Conservation (phyloP, 2,113 vertebrate genomes). For the Notothenia rossii region DNA sequence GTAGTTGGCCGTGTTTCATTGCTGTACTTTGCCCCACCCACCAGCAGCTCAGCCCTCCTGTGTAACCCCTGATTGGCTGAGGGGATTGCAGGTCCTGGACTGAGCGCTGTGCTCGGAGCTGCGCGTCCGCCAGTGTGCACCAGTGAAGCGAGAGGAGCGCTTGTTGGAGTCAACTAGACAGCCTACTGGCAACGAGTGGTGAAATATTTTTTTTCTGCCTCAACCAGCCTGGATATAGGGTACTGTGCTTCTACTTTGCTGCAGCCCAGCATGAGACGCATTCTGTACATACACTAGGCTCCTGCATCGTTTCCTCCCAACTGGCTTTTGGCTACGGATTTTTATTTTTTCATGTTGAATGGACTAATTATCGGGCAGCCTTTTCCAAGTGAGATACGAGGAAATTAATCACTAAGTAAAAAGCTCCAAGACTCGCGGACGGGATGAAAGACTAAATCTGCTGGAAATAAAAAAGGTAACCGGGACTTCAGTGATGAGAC, state of each 20-base stretch:
- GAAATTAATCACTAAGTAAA: constrained; percentile 72
- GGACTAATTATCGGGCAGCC: constrained; percentile 64
- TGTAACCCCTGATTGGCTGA: constrained; percentile 84
- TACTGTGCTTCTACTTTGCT: constrained; percentile 61
- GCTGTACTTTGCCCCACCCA: constrained; percentile 81
- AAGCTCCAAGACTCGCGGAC: constrained; percentile 64
- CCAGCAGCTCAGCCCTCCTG: constrained; percentile 79
- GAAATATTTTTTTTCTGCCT: constrained; percentile 51
- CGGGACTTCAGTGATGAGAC: constrained; percentile 72
- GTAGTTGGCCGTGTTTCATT: constrained; percentile 80
- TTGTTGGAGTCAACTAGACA: constrained; percentile 75
- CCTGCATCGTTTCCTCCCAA: constrained; percentile 49
- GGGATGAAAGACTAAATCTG: constrained; percentile 55
- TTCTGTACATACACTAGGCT: constrained; percentile 50
- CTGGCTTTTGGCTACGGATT: constrained; percentile 59
- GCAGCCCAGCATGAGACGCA: constrained; percentile 56
- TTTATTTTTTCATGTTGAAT: constrained; percentile 38
- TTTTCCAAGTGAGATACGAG: constrained; percentile 61
- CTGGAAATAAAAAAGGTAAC: constrained; percentile 75
- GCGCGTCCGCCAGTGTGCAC: constrained; percentile 82
- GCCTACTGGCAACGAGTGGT: constrained; percentile 68
- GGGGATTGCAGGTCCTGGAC: constrained; percentile 85
- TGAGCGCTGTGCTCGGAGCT: constrained; percentile 81
- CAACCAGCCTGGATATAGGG: constrained; percentile 72
- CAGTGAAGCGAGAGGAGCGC: constrained; percentile 80